Evolutionary conservation across 2,888 invertebrate genomes (phyloP), one percentile per base, ranked within the genome.

Genomic region (Protonemura montana): DNA sequence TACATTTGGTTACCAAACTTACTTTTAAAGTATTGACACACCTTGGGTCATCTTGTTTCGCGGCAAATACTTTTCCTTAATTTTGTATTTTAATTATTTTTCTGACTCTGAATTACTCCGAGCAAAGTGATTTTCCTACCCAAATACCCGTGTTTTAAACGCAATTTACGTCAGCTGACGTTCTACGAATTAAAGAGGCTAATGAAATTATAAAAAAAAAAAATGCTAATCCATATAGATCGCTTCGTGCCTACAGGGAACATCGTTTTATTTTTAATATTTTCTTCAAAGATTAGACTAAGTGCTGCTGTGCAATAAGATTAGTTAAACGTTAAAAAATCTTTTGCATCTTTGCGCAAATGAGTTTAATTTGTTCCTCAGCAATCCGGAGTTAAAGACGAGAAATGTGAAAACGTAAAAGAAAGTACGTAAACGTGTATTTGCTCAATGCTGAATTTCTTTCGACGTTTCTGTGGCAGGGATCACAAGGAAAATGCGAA

Each of bases 301-400:
- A 78, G 28, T 78, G 59, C 59, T 59, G 59, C 16, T 59, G 59
- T 59, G 59, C 78, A 78, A 27, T 78, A 26, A 78, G 28, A 27
- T 28, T 27, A 78, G 78, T 78, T 78, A 26, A 26, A 78, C 78
- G 28, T 78, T 78, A 28, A 78, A 78, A 78, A 78, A 78, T 78
- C 26, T 26, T 78, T 28, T 78, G 28, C 78, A 78, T 78, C 28
- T 78, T 78, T 78, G 28, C 78, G 59, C 59, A 59, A 59, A 59
- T 59, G 59, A 59, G 59, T 59, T 59, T 21, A 59, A 59, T 59
- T 59, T 59, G 16, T 59, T 59, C 59, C 59, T 59, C 59, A 59
- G 59, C 21, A 59, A 59, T 21, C 59, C 59, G 13, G 59, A 59
- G 59, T 13, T 59, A 21, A 59, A 59, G 59, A 21, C 59, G 59